A percentile compares a stretch with the other conserved stretches of the same genome.
Conservation (phyloP, 2,888 invertebrate genomes). For the Leptopilina drosophilae region DNA sequence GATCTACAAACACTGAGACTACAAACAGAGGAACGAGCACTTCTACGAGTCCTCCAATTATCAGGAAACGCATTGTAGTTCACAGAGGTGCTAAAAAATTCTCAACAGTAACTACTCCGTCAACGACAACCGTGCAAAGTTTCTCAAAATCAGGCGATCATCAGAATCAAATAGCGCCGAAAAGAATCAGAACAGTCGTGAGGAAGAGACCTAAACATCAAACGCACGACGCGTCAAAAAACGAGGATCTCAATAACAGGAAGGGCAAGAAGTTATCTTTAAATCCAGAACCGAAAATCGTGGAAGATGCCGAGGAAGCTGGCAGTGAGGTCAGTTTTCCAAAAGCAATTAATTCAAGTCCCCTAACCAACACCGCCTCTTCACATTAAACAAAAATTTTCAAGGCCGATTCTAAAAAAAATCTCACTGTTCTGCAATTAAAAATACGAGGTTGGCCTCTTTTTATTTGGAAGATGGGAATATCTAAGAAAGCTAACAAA, state of each 20-base stretch:
- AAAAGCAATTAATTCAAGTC: slow-evolving; percentile 40
- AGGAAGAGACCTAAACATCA: slow-evolving; percentile 41
- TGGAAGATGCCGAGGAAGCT: slow-evolving; percentile 55
- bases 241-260: background rate
- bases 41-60: background rate
- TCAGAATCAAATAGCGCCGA: slow-evolving; percentile 46
- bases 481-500: slow-evolving; percentile 42
- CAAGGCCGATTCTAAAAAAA: slow-evolving; percentile 10
- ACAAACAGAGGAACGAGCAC: background rate
- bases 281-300: slow-evolving; percentile 40
- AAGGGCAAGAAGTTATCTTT: slow-evolving; percentile 16
- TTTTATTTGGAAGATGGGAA: slow-evolving; percentile 44
- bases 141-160: slow-evolving; percentile 40
- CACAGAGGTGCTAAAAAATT: slow-evolving; percentile 47
- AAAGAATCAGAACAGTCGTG: slow-evolving; percentile 43
- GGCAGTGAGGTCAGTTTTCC: slow-evolving; percentile 65
- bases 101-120: slow-evolving; percentile 33
- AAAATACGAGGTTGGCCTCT: background rate
- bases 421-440: background rate
- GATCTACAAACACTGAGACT: background rate
- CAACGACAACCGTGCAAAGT: slow-evolving; percentile 61
- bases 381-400: slow-evolving; percentile 15
- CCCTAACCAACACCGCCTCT: slow-evolving; percentile 51
- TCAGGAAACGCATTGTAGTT: slow-evolving; percentile 47
- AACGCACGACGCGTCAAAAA: slow-evolving; percentile 36